Evolutionary conservation across 2,113 vertebrate genomes (phyloP).

Genomic region (Chloropsis hardwickii): DNA sequence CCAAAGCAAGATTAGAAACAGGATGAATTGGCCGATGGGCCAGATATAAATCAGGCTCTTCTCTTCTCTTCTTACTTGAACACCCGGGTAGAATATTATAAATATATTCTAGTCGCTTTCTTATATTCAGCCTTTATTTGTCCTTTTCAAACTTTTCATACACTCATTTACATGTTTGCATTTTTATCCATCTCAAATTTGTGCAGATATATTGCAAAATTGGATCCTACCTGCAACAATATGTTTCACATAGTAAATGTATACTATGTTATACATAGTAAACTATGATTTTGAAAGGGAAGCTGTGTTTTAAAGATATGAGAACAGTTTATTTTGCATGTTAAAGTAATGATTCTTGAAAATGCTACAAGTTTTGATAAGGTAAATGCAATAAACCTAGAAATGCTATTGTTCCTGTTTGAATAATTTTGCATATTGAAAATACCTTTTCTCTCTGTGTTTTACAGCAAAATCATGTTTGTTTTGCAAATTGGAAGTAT

Average conservation of each 20-base stretch:
- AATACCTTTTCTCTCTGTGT: conserved; percentile 8
- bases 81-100: not conserved
- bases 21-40: not conserved
- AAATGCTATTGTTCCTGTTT: not conserved
- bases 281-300: not conserved
- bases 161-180: not conserved
- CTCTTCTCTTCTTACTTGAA: not conserved
- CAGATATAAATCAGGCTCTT: not conserved
- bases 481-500: conserved; percentile 97
- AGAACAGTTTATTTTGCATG: not conserved
- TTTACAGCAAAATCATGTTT: conserved; percentile 98
- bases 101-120: not conserved
- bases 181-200: not conserved
- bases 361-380: not conserved
- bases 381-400: not conserved
- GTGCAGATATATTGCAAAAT: not conserved
- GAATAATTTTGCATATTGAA: not conserved
- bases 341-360: not conserved
- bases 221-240: not conserved
- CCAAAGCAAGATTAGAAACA: not conserved
- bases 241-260: not conserved
- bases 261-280: not conserved
- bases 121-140: not conserved
- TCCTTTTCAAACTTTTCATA: not conserved
- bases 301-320: not conserved